Evolutionary conservation across 2,888 invertebrate genomes (phyloP).

Genomic region (Cryptophagus acutangulus): DNA sequence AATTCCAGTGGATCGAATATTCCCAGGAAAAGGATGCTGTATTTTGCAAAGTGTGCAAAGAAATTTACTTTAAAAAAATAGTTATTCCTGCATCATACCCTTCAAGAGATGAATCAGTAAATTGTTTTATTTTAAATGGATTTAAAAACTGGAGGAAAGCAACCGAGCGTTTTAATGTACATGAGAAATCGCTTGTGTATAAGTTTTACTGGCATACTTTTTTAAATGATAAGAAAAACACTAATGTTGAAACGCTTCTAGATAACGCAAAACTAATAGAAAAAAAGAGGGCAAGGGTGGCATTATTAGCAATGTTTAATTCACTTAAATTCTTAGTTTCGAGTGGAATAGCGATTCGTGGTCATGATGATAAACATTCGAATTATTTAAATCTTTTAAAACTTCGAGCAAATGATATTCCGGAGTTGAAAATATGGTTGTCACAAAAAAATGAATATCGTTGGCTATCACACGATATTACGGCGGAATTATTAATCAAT

Average conservation of each 20-base stretch:
- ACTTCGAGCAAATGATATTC: slow-evolving; percentile 10
- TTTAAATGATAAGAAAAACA: too few relatives aligned
- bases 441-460: slow-evolving; percentile 6
- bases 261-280: too few relatives aligned
- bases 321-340: background rate
- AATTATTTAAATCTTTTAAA: slow-evolving; percentile 3
- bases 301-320: background rate
- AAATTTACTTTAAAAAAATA: too few relatives aligned
- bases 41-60: too few relatives aligned
- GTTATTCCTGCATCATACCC: too few relatives aligned
- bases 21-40: too few relatives aligned
- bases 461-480: slow-evolving; percentile 15
- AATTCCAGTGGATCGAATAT: too few relatives aligned
- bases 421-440: slow-evolving; percentile 10
- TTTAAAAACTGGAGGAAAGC: background rate
- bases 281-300: background rate
- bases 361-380: background rate
- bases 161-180: background rate
- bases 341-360: background rate
- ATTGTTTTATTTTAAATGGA: background rate
- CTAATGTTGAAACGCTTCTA: too few relatives aligned
- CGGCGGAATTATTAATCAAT: slow-evolving; percentile 6
- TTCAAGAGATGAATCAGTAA: too few relatives aligned
- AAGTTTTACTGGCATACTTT: background rate
- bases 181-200: background rate